A percentile compares a stretch with the other conserved stretches of the same genome.
phyloP scores from a whole-genome alignment of 2,888 invertebrate genomes.

The Drosophila ustulata region DNA sequence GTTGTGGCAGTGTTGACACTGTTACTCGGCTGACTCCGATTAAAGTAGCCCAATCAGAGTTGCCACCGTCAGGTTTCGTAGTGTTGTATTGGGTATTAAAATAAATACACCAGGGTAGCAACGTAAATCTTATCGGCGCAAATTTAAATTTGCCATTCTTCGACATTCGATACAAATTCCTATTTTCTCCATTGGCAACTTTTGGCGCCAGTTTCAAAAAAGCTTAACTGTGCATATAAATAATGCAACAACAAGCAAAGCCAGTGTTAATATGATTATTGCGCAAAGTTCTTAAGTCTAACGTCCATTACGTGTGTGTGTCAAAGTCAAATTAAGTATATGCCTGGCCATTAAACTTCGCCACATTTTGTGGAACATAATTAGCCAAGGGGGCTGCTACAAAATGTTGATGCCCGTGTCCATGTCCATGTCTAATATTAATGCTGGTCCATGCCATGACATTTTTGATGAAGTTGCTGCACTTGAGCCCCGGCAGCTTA shows the following conservation, averaged over 20 bases:
- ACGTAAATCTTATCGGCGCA: not conserved
- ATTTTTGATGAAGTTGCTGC: conserved; percentile 45
- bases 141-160: not conserved
- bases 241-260: too few relatives aligned
- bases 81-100: conserved; percentile 11
- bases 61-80: not conserved
- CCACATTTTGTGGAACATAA: conserved; percentile 2
- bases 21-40: not conserved
- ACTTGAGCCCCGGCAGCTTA: conserved; percentile 40
- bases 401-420: not conserved
- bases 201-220: not conserved
- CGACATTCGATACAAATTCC: not conserved
- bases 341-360: not conserved
- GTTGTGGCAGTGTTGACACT: conserved; percentile 19
- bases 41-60: not conserved
- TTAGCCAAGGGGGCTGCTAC: conserved; percentile 12
- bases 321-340: not conserved
- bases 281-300: not conserved
- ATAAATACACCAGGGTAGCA: not conserved
- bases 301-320: not conserved
- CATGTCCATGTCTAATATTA: conserved; percentile 19
- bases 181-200: not conserved
- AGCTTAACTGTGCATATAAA: not conserved
- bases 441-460: conserved; percentile 30
- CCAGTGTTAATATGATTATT: not conserved